phyloP scores from a whole-genome alignment of 2,797 vertebrate species.

The Poeciliopsis presidionis region DNA sequence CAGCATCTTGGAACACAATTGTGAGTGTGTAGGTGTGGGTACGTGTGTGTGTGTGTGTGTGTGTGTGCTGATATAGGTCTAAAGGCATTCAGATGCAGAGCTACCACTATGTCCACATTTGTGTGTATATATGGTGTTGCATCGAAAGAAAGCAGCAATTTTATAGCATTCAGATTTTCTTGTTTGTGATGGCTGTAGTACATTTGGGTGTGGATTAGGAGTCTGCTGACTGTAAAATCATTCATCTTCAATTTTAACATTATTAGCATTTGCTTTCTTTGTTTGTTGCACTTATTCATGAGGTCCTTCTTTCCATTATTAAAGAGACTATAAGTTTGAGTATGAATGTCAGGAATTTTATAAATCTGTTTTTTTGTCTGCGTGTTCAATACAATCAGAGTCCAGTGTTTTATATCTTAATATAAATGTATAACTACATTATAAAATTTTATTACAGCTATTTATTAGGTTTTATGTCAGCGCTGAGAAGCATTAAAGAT shows the following conservation, averaged over 20 bases:
- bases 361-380: neutral
- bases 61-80: neutral
- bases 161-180: neutral
- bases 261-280: neutral
- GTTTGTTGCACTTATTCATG: neutral
- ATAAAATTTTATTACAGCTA: neutral
- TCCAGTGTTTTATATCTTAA: neutral
- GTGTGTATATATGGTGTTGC: neutral
- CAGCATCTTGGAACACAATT: constrained; percentile 64
- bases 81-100: neutral
- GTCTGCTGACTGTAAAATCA: neutral
- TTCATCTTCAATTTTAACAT: neutral
- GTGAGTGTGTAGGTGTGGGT: constrained; percentile 7
- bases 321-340: neutral
- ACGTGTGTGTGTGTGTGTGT: too few species aligned
- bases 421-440: neutral
- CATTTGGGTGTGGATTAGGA: neutral
- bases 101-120: neutral
- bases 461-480: neutral
- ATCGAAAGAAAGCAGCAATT: neutral
- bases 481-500: neutral
- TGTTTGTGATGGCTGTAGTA: neutral
- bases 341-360: neutral
- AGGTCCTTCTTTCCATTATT: neutral
- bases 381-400: neutral